A percentile compares a stretch with the other conserved stretches of the same genome.
These are phyloP conservation scores for Dinomys branickii DNA, from an alignment of 2,113 vertebrate genomes.

Conservation along the genomic window DNA sequence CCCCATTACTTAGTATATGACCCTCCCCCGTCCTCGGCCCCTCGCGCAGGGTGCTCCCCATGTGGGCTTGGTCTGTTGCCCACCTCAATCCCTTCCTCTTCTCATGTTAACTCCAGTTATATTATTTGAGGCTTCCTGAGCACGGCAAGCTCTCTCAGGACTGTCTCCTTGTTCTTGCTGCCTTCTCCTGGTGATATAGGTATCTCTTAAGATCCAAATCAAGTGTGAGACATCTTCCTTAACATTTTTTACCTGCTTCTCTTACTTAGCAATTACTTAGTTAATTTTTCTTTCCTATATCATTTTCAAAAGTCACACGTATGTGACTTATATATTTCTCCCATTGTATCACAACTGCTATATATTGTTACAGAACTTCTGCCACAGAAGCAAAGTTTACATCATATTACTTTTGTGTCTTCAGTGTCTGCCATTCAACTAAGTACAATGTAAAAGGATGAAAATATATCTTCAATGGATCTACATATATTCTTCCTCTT, in stretches of 20 bases:
- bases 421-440: neutral
- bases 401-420: neutral
- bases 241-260: neutral
- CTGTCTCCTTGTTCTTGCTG: neutral
- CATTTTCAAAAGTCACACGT: neutral
- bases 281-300: neutral
- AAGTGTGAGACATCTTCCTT: neutral
- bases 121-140: neutral
- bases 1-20: neutral
- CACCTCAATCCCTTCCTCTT: neutral
- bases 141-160: neutral
- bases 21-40: neutral
- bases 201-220: neutral
- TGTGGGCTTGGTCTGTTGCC: neutral
- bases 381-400: neutral
- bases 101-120: neutral
- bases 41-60: neutral
- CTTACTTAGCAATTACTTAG: neutral
- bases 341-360: neutral
- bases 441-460: neutral
- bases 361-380: neutral
- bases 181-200: neutral
- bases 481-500: neutral
- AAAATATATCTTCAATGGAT: slow-evolving; percentile 2
- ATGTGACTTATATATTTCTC: slow-evolving; percentile 1